Evolutionary conservation across 2,888 invertebrate species (phyloP), one percentile per base, ranked within the genome.

Genomic region (Drosophila silvestris): DNA sequence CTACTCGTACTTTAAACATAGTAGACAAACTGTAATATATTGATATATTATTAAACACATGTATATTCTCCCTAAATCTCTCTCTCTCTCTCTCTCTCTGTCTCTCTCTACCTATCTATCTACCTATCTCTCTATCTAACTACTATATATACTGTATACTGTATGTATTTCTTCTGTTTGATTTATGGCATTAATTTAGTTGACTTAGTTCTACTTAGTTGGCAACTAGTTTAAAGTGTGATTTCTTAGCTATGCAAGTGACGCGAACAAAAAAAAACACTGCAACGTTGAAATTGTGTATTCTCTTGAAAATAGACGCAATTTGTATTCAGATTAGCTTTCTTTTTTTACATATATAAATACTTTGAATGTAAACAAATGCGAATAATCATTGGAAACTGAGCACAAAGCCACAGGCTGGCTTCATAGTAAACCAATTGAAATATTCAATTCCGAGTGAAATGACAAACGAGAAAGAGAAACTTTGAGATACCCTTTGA

Each of bases 21-120:
- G 71, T 78, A 82, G 83, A 89, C 57, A 77, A 70, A 68, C 66
- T 85, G 85, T 85, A 85, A 85, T 69, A 88, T 81, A 81, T 59
- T 53, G 58, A 80, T 57, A 70, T 76, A 68, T 61, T 64, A 47
- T 35, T 58, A 76, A 59, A 76, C 50, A 71, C 64, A 66, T 69
- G 65, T 81, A 77, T 77, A 77, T 76, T 69, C 68, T 60, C 70
- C 65, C 63, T 69, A 41, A 74, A 66, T 65, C 74, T 70, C 52
- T 67, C 41, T 44, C 41, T 44, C 41, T 22, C 22, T 22, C 22
- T 39, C 3, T 39, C 9, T 37, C 33, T 35, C 7, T 53, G 3
- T 37, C 37, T 74, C 59, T 61, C 57, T 53, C 53, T 47, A 22
- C 22, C 35, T 65, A 26, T 53, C 53, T 37, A 32, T 51, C 51